Conservation (phyloP, 2,797 vertebrate species). For the Sarcophilus harrisii region DNA sequence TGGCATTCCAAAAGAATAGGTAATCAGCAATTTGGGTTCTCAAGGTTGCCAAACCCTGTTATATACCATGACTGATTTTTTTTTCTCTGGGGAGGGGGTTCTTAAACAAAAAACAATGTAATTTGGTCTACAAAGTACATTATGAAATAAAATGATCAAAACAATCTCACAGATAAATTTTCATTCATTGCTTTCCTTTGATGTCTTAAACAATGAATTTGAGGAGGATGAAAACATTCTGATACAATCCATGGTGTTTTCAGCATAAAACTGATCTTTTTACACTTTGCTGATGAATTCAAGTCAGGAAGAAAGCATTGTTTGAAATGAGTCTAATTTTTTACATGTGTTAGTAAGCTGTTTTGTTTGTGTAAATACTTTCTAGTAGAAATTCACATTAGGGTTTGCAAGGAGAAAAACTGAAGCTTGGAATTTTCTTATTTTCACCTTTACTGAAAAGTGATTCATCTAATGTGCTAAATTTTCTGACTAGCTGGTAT, state of each 20-base stretch:
- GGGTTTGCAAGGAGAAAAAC: constrained; percentile 73
- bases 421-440: constrained; percentile 78
- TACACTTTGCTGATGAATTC: constrained; percentile 61
- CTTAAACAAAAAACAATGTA: constrained; percentile 45
- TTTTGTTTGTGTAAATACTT: constrained; percentile 75
- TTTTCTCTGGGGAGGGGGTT: constrained; percentile 45
- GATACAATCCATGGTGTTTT: constrained; percentile 72
- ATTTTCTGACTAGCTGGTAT: constrained; percentile 74
- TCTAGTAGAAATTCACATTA: constrained; percentile 36
- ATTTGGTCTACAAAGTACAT: constrained; percentile 31
- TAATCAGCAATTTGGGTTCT: background rate
- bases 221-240: constrained; percentile 62
- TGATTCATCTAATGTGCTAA: constrained; percentile 73
- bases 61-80: background rate
- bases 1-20: background rate
- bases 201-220: constrained; percentile 57
- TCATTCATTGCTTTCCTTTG: constrained; percentile 64
- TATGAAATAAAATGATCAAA: constrained; percentile 44
- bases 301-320: constrained; percentile 73
- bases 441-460: constrained; percentile 74
- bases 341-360: constrained; percentile 72
- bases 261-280: constrained; percentile 73
- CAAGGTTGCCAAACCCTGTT: background rate
- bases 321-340: constrained; percentile 72
- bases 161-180: constrained; percentile 48